Conservation (phyloP, 1,140 invertebrate genomes). For the Zophobas morio region DNA sequence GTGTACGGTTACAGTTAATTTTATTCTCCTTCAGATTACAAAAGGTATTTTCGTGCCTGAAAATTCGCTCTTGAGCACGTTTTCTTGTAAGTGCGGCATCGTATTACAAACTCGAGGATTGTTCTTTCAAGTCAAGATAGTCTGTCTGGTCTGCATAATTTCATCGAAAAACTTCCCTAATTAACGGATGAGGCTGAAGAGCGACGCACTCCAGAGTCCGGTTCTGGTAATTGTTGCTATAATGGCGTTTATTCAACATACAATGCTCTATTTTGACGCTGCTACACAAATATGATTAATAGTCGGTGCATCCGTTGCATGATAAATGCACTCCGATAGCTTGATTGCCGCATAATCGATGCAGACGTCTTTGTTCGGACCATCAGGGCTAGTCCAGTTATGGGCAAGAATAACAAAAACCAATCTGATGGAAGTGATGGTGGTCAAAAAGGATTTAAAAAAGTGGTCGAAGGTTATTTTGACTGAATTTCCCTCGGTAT, state of each 20-base stretch:
- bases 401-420: not conserved
- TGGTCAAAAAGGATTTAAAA: no score
- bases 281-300: constrained; percentile 27
- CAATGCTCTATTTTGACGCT: constrained; percentile 33
- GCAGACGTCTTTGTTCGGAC: constrained; percentile 22
- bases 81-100: constrained; percentile 48
- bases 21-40: constrained; percentile 41
- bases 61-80: constrained; percentile 50
- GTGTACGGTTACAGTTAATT: constrained; percentile 45
- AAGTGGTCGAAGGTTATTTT: no score
- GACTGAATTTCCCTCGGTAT: no score
- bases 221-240: constrained; percentile 21
- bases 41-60: constrained; percentile 48
- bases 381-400: no score
- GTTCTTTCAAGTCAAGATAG: constrained; percentile 41
- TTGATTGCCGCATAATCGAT: constrained; percentile 30
- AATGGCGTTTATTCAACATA: constrained; percentile 6
- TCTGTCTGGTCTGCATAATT: constrained; percentile 36
- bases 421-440: not conserved
- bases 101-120: constrained; percentile 47
- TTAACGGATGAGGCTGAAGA: not conserved
- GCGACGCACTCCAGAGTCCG: constrained; percentile 1
- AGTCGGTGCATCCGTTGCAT: constrained; percentile 32
- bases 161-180: constrained; percentile 24
- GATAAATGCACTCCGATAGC: constrained; percentile 29